Evolutionary conservation across 30 jellyfish, hydroid and myxozoan genomes (phyloP), one percentile per base, ranked within the genome.

Genomic region (Aurelia coerulea): DNA sequence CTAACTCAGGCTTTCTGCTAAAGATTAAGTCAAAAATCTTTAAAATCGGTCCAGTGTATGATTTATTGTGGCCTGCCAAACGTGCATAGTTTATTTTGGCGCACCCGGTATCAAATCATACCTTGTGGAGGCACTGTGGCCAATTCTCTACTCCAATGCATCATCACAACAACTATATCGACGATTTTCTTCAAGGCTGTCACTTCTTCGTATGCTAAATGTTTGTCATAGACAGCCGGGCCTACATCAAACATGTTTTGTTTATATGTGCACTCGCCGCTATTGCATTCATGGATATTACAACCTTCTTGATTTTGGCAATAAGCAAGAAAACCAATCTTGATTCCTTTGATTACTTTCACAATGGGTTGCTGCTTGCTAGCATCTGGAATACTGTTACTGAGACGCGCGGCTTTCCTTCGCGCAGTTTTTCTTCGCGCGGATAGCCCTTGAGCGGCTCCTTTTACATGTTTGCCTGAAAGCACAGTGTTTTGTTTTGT

Each of bases 121-220:
- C 69, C 67, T 50, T 88, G 49, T n/a, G 92, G 76, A 34, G 98
- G 98, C 5, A 91, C 86, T 23, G 89, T 63, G 49, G 88, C 33
- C 52, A 52, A 72, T 75, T 91, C 98, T 58, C 34, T 85, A 18
- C 98, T 90, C 98, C 98, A 91, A 60, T 91, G 98, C 62, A 91
- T 51, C 69, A 91, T 79, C 41, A 81, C 81, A 19, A 85, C 90
- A 69, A 91, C 77, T 16, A 85, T 53, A 71, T 91, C 98, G 14
- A 85, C 98, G 35, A 56, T 29, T 31, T 68, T 58, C 94, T 79
- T 49, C 34, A 86, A 23, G 35, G 23, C 66, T 50, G 2, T 23
- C 19, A 83, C 59, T 46, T 83, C 92, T 51, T 8, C 71, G 32
- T 12, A 7, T 3, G 92, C 78, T 16, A 42, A 19, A 9, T 29